These are phyloP conservation scores for Philaethria dido DNA, from an alignment of 2,888 invertebrate genomes.

Conservation along the genomic window DNA sequence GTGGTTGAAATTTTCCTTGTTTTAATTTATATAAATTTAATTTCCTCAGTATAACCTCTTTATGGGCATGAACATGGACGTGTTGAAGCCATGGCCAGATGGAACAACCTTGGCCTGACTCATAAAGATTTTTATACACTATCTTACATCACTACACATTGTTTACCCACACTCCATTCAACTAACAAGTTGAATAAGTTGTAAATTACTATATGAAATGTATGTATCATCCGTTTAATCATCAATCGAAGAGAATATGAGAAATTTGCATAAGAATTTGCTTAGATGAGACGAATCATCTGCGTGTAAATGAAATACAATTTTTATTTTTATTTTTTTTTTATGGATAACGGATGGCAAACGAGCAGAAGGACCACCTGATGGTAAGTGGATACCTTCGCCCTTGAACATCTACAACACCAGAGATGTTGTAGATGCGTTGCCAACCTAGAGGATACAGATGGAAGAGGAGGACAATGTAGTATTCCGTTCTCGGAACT, in stretches of 20 bases:
- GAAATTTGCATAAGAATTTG: neutral
- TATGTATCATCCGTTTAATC: conserved; percentile 3
- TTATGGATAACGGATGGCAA: too few relatives aligned
- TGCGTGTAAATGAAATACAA: too few relatives aligned
- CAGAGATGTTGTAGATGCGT: too few relatives aligned
- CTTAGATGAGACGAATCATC: too few relatives aligned
- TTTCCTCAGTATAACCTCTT: conserved; percentile 30
- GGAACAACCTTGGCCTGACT: conserved; percentile 39
- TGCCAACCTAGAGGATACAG: too few relatives aligned
- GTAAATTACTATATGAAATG: conserved; percentile 12
- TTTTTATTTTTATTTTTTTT: too few relatives aligned
- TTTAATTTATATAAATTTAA: neutral
- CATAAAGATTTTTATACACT: conserved; percentile 39
- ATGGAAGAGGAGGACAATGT: too few relatives aligned
- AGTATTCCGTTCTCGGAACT: too few relatives aligned
- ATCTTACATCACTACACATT: conserved; percentile 40
- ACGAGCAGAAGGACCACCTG: too few relatives aligned
- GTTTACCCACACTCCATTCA: conserved; percentile 39
- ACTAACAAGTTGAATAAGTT: conserved; percentile 1
- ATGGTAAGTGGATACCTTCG: too few relatives aligned
- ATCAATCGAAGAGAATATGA: neutral
- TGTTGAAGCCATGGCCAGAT: conserved; percentile 32
- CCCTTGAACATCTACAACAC: too few relatives aligned
- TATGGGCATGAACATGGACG: conserved; percentile 21
- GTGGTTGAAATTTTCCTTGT: neutral